A percentile compares a stretch with the other conserved stretches of the same genome.
phyloP scores from a whole-genome alignment of 35 echinoderm and acorn worm species.

The Apostichopus parvimensis region DNA sequence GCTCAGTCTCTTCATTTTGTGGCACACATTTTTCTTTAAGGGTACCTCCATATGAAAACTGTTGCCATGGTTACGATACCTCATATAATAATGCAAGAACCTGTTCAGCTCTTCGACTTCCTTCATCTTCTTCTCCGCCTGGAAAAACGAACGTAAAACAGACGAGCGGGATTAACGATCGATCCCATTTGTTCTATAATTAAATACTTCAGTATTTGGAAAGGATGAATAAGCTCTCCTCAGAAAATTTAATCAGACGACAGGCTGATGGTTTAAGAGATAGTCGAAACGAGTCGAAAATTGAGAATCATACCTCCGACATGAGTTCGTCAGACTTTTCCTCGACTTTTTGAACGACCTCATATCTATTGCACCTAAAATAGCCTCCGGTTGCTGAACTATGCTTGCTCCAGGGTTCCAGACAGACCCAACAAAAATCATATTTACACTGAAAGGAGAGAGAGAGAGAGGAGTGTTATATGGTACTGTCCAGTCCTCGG shows the following conservation, averaged over 20 bases:
- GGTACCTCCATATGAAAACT: constrained; percentile 87
- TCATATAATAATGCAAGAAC: constrained; percentile 95
- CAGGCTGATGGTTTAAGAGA: no score
- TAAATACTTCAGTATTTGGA: no score
- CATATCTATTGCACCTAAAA: constrained; percentile 96
- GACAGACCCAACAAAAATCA: constrained; percentile 99
- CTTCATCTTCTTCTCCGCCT: constrained; percentile 90
- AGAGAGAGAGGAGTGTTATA: no score
- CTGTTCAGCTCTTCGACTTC: constrained; percentile 92
- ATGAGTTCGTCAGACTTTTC: constrained; percentile 76
- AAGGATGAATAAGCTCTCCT: no score
- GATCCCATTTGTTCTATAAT: no score
- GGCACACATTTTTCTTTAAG: constrained; percentile 67
- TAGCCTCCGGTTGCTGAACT: constrained; percentile 96
- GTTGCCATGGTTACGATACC: constrained; percentile 91
- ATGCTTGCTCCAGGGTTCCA: constrained; percentile 96
- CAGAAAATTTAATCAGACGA: no score
- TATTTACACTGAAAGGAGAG: constrained; percentile 80
- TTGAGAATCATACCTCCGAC: constrained; percentile 65
- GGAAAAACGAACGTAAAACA: background rate
- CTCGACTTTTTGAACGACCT: constrained; percentile 90
- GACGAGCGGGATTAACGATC: no score
- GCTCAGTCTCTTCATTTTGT: constrained; percentile 84
- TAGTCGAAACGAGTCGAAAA: background rate
- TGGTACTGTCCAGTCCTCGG: no score